Conservation (phyloP, 2,888 invertebrate genomes). For the Nomada ferruginata region DNA sequence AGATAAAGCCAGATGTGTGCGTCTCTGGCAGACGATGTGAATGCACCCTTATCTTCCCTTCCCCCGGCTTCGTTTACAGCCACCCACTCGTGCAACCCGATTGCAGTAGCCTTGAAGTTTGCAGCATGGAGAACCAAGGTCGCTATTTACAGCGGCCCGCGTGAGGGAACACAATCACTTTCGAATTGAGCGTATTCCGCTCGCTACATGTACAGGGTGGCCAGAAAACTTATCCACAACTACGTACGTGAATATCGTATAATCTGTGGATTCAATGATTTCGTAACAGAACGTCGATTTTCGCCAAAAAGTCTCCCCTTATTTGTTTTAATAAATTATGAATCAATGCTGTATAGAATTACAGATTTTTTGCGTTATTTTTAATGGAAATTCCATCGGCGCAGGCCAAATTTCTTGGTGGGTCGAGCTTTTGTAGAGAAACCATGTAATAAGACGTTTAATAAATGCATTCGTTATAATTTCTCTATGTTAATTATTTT, state of each 20-base stretch:
- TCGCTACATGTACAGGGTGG: conserved; percentile 47
- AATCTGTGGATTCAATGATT: neutral
- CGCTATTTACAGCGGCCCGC: conserved; percentile 73
- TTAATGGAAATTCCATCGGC: too few relatives aligned
- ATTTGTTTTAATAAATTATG: too few relatives aligned
- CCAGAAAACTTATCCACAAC: conserved; percentile 23
- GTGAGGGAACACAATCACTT: conserved; percentile 74
- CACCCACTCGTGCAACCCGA: conserved; percentile 69
- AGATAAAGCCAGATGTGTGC: conserved; percentile 32
- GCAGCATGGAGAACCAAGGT: conserved; percentile 75
- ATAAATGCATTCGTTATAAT: too few relatives aligned
- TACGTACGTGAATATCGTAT: neutral
- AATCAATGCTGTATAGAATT: too few relatives aligned
- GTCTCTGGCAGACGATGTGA: conserved; percentile 60
- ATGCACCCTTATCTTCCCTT: conserved; percentile 69
- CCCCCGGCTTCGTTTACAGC: conserved; percentile 59
- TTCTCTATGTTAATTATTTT: too few relatives aligned
- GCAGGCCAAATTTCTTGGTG: too few relatives aligned
- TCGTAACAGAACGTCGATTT: neutral
- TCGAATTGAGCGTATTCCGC: conserved; percentile 65
- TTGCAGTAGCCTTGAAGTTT: conserved; percentile 75
- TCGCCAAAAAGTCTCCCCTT: neutral
- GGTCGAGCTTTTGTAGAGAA: too few relatives aligned
- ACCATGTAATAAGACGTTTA: too few relatives aligned
- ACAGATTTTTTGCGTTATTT: too few relatives aligned